Conservation (phyloP, 2,113 vertebrate species). For the Spermophilus dauricus region DNA sequence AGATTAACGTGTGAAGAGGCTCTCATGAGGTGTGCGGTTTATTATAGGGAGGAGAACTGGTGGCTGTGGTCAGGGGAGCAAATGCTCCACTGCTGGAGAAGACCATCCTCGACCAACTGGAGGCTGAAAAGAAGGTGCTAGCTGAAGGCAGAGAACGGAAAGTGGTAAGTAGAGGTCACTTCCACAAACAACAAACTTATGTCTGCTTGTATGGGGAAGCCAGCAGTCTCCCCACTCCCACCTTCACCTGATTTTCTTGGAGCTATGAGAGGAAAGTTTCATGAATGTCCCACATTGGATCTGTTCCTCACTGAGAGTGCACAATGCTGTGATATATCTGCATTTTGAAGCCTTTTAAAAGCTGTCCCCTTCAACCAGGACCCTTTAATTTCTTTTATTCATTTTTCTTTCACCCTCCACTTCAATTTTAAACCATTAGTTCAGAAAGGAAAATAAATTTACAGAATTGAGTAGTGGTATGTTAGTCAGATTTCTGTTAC, state of each 20-base stretch:
- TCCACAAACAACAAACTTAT: neutral
- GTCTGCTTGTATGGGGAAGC: rapidly evolving
- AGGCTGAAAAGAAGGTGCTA: slow-evolving; percentile 89
- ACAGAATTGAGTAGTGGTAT: neutral
- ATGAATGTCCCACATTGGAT: neutral
- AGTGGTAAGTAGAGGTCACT: slow-evolving; percentile 86
- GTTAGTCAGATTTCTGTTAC: neutral
- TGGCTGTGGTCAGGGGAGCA: slow-evolving; percentile 92
- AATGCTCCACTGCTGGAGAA: slow-evolving; percentile 94
- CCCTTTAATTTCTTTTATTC: neutral
- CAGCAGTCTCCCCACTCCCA: neutral
- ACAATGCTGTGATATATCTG: neutral
- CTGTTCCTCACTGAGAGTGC: neutral
- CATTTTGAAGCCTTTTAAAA: slow-evolving; percentile 11
- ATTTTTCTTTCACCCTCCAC: neutral
- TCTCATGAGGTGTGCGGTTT: neutral
- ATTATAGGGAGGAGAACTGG: slow-evolving; percentile 93
- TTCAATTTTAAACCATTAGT: neutral
- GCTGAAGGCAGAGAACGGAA: slow-evolving; percentile 86
- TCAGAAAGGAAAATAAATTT: neutral
- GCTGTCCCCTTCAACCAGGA: neutral
- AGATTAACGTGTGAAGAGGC: neutral
- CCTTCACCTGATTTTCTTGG: neutral
- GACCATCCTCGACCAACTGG: slow-evolving; percentile 93
- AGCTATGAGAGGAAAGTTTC: neutral